Evolutionary conservation across 2,113 vertebrate genomes (phyloP), one percentile per base, ranked within the genome.

Genomic region (Menidia beryllina): DNA sequence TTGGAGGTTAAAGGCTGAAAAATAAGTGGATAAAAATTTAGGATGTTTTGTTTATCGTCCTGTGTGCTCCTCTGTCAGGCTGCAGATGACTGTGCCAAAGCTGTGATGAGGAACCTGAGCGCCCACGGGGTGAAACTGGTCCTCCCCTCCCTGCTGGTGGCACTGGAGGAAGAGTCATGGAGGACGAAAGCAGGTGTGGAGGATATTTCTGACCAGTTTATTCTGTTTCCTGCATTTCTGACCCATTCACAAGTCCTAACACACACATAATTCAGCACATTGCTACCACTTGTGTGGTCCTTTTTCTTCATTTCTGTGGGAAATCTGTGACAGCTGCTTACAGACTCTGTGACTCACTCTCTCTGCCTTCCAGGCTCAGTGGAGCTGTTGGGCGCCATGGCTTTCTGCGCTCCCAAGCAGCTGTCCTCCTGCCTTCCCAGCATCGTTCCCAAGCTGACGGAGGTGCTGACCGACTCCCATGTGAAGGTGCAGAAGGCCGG

Each of bases 401-500:
- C 97, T 0, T 99, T 93, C 89, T 99, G 98, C 68, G 98, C 98
- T 19, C 98, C 98, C 43, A 99, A 99, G 82, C 98, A 99, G 84
- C 88, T 99, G 60, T 99, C 98, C 0, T 99, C 98, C 67, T 99
- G 98, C 72, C 92, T 99, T 53, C 98, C 98, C 76, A 99, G 94
- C 89, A 99, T 99, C 0, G 98, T 99, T 80, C 98, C 98, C 53
- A 99, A 99, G 79, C 95, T 99, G 63, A 99, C 98, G 0, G 97
- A 99, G 83, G 98, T 99, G 85, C 94, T 99, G 72, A 99, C 98
- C 0, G 98, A 99, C 87, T 99, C 98, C 12, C 98, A 99, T 0
- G 96, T 99, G 57, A 99, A 99, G 91, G 98, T 99, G 81, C 98
- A 99, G 92, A 98, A 98, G 59, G 98, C 98, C 0, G 98, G 98